Evolutionary conservation across 2,888 invertebrate species (phyloP).

Genomic region (Xestobium rufovillosum): DNA sequence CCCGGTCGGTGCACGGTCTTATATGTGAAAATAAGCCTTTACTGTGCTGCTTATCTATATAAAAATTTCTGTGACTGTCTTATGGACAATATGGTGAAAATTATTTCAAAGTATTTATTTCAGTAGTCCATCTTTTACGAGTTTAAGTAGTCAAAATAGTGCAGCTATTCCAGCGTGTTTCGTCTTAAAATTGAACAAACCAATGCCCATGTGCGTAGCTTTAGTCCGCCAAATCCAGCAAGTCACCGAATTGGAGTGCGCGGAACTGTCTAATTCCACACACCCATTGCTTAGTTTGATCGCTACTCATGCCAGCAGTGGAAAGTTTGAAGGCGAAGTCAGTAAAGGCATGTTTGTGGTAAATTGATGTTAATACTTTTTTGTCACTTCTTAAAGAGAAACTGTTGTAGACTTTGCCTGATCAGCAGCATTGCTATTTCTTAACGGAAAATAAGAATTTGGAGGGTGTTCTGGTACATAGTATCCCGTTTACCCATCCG

Average conservation of each 20-base stretch:
- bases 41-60: too few species aligned
- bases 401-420: constrained; percentile 72
- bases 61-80: too few species aligned
- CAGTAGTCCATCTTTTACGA: constrained; percentile 72
- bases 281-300: constrained; percentile 70
- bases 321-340: constrained; percentile 62
- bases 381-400: too few species aligned
- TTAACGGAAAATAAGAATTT: constrained; percentile 74
- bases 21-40: too few species aligned
- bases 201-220: constrained; percentile 76
- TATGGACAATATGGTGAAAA: too few species aligned
- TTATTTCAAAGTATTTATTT: too few species aligned
- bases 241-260: constrained; percentile 48
- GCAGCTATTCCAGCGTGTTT: constrained; percentile 87
- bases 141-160: constrained; percentile 76
- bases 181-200: constrained; percentile 69
- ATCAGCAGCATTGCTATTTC: constrained; percentile 91
- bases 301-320: constrained; percentile 69
- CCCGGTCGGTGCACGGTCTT: too few species aligned
- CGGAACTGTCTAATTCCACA: constrained; percentile 40
- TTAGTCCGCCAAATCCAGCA: constrained; percentile 61
- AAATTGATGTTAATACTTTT: too few species aligned
- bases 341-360: constrained; percentile 80
- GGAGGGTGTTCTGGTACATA: constrained; percentile 67
- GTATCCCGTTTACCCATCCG: constrained; percentile 90